phyloP scores from a whole-genome alignment of 2,113 vertebrate genomes.

The Epinephelus moara region DNA sequence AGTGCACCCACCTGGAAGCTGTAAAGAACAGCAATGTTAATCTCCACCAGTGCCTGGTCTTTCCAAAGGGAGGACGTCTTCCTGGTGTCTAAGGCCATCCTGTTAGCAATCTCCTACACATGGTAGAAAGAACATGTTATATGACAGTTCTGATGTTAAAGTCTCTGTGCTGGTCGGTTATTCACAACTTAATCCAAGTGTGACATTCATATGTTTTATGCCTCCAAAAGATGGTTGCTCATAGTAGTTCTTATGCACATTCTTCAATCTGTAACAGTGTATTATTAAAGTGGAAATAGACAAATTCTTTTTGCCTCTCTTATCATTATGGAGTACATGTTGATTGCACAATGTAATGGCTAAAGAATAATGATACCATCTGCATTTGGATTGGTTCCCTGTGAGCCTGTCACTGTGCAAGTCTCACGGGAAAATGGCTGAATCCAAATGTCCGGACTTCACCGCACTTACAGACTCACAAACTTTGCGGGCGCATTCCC shows the following conservation, averaged over 20 bases:
- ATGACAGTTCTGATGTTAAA: not conserved
- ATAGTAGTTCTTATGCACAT: not conserved
- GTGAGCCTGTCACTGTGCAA: too few species aligned
- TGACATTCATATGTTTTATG: not conserved
- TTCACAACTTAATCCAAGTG: not conserved
- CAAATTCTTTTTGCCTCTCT: too few species aligned
- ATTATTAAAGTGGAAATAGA: not conserved
- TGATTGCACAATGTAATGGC: too few species aligned
- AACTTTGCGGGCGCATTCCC: too few species aligned
- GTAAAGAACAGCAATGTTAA: constrained; percentile 97
- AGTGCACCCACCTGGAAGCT: constrained; percentile 92
- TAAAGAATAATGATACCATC: too few species aligned
- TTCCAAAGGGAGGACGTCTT: constrained; percentile 98
- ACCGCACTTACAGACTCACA: too few species aligned
- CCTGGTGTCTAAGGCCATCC: constrained; percentile 94
- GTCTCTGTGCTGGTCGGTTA: not conserved
- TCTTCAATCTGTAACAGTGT: not conserved
- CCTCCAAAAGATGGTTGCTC: not conserved
- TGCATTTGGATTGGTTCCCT: too few species aligned
- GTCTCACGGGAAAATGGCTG: too few species aligned
- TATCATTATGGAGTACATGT: too few species aligned
- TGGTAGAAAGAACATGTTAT: not conserved
- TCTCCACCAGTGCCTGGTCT: constrained; percentile 96
- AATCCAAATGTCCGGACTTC: too few species aligned
- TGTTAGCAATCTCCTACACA: constrained; percentile 92